These are phyloP conservation scores for Brienomyrus longianalis DNA, from an alignment of 2,113 vertebrate genomes.

Conservation along the genomic window DNA sequence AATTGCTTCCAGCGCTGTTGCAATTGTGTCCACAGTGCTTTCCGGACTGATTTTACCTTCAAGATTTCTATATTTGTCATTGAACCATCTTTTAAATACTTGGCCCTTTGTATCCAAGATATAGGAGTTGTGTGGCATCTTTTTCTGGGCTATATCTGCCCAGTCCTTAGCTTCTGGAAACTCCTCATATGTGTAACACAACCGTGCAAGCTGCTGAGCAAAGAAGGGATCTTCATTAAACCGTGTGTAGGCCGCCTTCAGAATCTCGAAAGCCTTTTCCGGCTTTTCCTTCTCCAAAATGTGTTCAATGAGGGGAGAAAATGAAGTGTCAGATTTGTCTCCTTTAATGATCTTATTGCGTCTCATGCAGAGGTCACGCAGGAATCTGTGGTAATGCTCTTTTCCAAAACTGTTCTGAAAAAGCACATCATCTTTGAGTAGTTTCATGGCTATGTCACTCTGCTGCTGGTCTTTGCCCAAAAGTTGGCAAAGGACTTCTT, in stretches of 20 bases:
- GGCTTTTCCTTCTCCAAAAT: constrained; percentile 48
- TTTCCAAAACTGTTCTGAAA: constrained; percentile 68
- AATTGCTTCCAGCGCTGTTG: constrained; percentile 63
- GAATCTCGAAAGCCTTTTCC: constrained; percentile 59
- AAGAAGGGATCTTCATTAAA: constrained; percentile 64
- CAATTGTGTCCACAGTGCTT: constrained; percentile 44
- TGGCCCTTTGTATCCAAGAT: constrained; percentile 76
- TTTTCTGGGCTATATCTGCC: constrained; percentile 57
- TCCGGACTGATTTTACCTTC: constrained; percentile 34
- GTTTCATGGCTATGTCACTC: constrained; percentile 57
- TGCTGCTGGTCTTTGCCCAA: constrained; percentile 46
- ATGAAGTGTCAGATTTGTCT: constrained; percentile 59
- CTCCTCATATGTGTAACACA: constrained; percentile 61
- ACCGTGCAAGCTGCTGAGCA: constrained; percentile 71
- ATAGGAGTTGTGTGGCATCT: constrained; percentile 62
- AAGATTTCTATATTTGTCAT: constrained; percentile 48
- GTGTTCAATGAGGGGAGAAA: constrained; percentile 71
- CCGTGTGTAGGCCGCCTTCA: constrained; percentile 53
- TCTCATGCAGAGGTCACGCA: constrained; percentile 65
- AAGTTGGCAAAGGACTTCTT: constrained; percentile 70
- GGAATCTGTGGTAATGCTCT: constrained; percentile 55
- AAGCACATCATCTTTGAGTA: constrained; percentile 57
- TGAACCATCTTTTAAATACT: constrained; percentile 70
- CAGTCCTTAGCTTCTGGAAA: constrained; percentile 65
- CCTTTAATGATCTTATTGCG: constrained; percentile 63